Evolutionary conservation across 2,113 vertebrate genomes (phyloP).

Genomic region (Anser cygnoides): DNA sequence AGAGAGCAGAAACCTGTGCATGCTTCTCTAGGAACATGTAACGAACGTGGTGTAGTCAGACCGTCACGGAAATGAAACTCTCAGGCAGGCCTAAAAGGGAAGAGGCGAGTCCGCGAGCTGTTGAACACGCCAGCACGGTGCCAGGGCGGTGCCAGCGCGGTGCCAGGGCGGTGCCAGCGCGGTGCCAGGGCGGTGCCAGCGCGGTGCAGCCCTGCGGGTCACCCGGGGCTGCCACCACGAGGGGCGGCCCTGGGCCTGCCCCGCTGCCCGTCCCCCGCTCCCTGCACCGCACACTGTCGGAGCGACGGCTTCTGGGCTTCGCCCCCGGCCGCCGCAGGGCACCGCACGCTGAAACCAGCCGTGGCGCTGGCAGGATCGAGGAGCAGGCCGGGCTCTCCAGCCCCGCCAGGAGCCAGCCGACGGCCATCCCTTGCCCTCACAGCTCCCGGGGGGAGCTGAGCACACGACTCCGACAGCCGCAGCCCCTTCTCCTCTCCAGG

Average conservation of each 20-base stretch:
- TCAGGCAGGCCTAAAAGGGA: not conserved
- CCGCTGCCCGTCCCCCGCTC: no score
- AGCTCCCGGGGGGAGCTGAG: accelerated
- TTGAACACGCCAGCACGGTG: no score
- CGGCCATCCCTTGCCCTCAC: accelerated
- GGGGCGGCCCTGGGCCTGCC: no score
- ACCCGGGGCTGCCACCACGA: accelerated
- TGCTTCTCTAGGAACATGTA: not conserved
- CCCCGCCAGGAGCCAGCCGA: not conserved
- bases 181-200: no score
- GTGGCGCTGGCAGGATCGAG: not conserved
- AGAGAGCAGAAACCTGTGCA: not conserved
- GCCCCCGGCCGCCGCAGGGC: not conserved
- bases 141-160: no score
- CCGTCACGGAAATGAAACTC: accelerated
- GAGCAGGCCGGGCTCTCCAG: not conserved
- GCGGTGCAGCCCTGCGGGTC: not conserved
- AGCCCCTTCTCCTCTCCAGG: not conserved
- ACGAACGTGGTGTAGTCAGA: not conserved
- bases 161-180: no score
- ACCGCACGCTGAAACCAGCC: not conserved
- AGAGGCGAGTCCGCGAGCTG: not conserved
- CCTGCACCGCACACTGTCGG: no score
- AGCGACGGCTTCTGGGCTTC: not conserved
- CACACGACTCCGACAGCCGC: not conserved